Percentiles rank a stretch among this genome's conserved stretches.
Evolutionary conservation across 2,888 invertebrate genomes (phyloP).

Genomic region (Acleris emargana): DNA sequence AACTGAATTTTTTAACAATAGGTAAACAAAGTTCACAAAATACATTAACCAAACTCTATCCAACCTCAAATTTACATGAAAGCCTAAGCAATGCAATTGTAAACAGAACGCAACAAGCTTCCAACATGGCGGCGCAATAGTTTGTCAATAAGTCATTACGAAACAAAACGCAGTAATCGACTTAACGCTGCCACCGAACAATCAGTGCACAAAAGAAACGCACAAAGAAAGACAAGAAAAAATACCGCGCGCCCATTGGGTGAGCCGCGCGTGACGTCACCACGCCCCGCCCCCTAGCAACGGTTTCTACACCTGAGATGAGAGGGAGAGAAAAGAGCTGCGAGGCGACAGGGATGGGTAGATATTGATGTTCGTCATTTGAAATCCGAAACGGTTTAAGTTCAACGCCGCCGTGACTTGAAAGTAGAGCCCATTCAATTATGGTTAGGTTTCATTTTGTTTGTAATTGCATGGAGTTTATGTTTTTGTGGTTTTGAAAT

Average conservation of each 20-base stretch:
- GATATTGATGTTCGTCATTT: conserved; percentile 55
- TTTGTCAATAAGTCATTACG: conserved; percentile 47
- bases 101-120: not conserved
- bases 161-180: conserved; percentile 41
- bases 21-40: not conserved
- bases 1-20: no score
- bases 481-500: conserved; percentile 42
- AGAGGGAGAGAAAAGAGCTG: conserved; percentile 64
- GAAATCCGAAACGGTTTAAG: conserved; percentile 43
- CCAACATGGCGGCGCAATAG: conserved; percentile 42
- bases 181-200: conserved; percentile 50
- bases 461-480: conserved; percentile 31
- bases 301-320: conserved; percentile 80
- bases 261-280: conserved; percentile 72
- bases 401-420: not conserved
- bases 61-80: not conserved
- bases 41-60: no score
- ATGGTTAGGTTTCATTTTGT: conserved; percentile 41
- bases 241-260: conserved; percentile 67
- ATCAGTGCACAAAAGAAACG: conserved; percentile 70
- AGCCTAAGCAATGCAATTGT: not conserved
- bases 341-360: conserved; percentile 66
- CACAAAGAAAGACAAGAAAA: conserved; percentile 64
- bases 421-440: conserved; percentile 29
- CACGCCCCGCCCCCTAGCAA: conserved; percentile 78